Conservation (phyloP, 2,888 invertebrate species). For the Platycnemis pennipes region DNA sequence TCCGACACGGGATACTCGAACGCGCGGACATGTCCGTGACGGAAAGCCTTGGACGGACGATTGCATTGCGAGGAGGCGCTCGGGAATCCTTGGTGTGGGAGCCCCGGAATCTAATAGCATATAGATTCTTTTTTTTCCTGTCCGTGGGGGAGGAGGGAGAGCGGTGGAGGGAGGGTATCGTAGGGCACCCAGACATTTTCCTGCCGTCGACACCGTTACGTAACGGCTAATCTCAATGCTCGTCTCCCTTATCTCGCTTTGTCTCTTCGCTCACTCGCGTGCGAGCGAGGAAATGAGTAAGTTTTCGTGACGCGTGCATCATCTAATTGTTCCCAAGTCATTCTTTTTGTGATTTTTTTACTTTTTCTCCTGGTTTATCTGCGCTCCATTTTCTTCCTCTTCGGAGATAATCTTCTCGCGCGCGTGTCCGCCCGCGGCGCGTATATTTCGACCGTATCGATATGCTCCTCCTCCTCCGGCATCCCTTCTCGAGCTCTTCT, state of each 20-base stretch:
- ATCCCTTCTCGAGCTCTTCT: background rate
- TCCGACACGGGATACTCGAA: background rate
- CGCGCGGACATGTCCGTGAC: background rate
- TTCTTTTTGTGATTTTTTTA: background rate
- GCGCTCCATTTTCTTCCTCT: background rate
- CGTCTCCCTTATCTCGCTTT: slow-evolving; percentile 19
- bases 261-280: background rate
- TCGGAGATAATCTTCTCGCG: background rate
- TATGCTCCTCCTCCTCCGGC: background rate
- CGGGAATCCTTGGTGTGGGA: background rate
- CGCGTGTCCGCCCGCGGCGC: background rate
- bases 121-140: background rate
- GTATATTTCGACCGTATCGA: background rate
- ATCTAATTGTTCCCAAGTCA: background rate
- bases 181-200: background rate
- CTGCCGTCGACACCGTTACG: slow-evolving; percentile 5
- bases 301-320: slow-evolving; percentile 14
- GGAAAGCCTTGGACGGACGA: background rate
- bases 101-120: slow-evolving; percentile 5
- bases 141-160: background rate
- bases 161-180: background rate
- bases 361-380: background rate
- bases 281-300: background rate
- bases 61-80: slow-evolving; percentile 14
- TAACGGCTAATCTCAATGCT: slow-evolving; percentile 20